Percentiles rank a stretch among this genome's conserved stretches.
Evolutionary conservation across 2,888 invertebrate species (phyloP).

Genomic region (Archips crataeganus): DNA sequence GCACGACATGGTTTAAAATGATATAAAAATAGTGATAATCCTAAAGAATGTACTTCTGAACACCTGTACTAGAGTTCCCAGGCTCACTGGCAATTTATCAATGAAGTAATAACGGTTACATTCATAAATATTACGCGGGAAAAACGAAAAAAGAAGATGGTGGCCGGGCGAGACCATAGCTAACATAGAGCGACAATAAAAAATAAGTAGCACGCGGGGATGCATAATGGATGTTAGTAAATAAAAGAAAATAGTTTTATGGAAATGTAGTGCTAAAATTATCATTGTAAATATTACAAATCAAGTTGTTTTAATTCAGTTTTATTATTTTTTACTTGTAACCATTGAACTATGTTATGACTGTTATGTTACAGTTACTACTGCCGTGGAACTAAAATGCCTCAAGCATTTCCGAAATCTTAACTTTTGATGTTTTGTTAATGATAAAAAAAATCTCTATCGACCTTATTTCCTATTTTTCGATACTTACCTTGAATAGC

Average conservation of each 20-base stretch:
- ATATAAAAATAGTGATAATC: constrained; percentile 37
- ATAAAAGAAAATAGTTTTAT: background rate
- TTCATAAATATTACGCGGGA: constrained; percentile 58
- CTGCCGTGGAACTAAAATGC: too few relatives aligned
- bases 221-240: background rate
- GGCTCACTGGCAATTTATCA: constrained; percentile 55
- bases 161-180: constrained; percentile 42
- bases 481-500: too few relatives aligned
- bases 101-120: constrained; percentile 54
- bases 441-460: too few relatives aligned
- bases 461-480: too few relatives aligned
- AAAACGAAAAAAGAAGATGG: constrained; percentile 61
- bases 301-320: too few relatives aligned
- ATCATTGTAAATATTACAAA: too few relatives aligned
- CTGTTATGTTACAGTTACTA: too few relatives aligned
- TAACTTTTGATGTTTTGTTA: too few relatives aligned
- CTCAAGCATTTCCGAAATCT: too few relatives aligned
- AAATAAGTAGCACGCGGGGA: background rate
- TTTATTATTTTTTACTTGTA: too few relatives aligned
- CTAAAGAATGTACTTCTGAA: constrained; percentile 34
- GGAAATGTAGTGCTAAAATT: background rate
- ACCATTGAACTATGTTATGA: too few relatives aligned
- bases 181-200: constrained; percentile 23
- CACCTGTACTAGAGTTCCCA: constrained; percentile 41
- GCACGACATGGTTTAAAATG: constrained; percentile 20